These are phyloP conservation scores for Penaeus vannamei DNA, from an alignment of 1,140 invertebrate genomes.

Conservation along the genomic window DNA sequence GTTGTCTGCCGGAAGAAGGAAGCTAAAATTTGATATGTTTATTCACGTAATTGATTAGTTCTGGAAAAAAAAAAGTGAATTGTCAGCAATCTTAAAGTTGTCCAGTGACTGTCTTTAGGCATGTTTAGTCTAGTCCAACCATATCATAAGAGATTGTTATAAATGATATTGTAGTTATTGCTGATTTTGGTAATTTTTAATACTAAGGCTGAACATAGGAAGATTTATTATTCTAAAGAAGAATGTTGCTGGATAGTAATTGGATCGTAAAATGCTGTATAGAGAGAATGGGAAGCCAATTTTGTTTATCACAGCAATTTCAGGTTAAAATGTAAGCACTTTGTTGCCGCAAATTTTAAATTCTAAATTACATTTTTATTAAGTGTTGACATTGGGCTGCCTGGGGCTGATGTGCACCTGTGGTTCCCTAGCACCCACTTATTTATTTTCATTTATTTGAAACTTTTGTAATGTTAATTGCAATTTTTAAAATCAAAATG, in stretches of 20 bases:
- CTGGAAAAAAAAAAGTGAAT: neutral
- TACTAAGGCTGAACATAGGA: constrained; percentile 8
- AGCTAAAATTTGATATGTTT: neutral
- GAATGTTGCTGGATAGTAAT: neutral
- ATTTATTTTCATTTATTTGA: too few relatives aligned
- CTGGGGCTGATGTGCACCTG: too few relatives aligned
- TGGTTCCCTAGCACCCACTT: too few relatives aligned
- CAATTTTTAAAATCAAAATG: too few relatives aligned
- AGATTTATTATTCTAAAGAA: neutral
- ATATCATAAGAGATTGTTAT: constrained; percentile 34
- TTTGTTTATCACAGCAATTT: too few relatives aligned
- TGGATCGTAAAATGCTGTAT: too few relatives aligned
- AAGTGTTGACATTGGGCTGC: too few relatives aligned
- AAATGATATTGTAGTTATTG: constrained; percentile 45
- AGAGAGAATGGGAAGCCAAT: too few relatives aligned
- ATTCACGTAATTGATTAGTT: neutral
- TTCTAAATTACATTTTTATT: too few relatives aligned
- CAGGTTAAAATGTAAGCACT: too few relatives aligned
- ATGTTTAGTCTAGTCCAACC: constrained; percentile 44
- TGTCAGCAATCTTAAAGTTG: constrained; percentile 9
- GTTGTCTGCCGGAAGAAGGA: neutral
- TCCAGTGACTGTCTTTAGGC: constrained; percentile 45
- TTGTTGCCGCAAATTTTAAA: too few relatives aligned
- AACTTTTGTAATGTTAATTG: too few relatives aligned
- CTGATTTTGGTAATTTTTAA: constrained; percentile 49